These are phyloP conservation scores for Stercorarius parasiticus DNA, from an alignment of 2,113 vertebrate species.

Conservation along the genomic window DNA sequence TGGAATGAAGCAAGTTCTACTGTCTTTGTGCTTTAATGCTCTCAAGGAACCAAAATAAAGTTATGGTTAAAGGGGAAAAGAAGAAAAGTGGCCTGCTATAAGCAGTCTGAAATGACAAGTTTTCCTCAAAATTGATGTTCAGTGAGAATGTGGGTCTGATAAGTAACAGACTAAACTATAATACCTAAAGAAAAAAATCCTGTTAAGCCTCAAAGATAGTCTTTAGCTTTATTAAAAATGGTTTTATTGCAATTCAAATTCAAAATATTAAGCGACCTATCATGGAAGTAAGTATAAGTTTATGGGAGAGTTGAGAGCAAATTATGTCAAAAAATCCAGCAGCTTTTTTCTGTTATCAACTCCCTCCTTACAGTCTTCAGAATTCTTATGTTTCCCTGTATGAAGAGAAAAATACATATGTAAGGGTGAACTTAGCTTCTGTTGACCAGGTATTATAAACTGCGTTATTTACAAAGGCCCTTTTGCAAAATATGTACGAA, in stretches of 20 bases:
- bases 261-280: neutral
- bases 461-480: neutral
- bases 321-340: fast-evolving
- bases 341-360: neutral
- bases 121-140: neutral
- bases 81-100: neutral
- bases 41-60: neutral
- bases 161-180: neutral
- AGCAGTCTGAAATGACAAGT: neutral
- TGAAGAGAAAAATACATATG: neutral
- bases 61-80: neutral
- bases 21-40: neutral
- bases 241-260: neutral
- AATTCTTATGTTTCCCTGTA: neutral
- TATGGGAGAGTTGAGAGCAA: neutral
- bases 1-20: neutral
- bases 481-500: neutral
- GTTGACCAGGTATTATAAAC: neutral
- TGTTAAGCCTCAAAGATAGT: neutral
- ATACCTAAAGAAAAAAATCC: neutral
- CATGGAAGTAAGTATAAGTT: neutral
- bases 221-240: neutral
- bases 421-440: neutral
- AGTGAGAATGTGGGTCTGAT: neutral
- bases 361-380: neutral